These are phyloP conservation scores for Pemphredon lugubris DNA, from an alignment of 2,888 invertebrate genomes.

Conservation along the genomic window DNA sequence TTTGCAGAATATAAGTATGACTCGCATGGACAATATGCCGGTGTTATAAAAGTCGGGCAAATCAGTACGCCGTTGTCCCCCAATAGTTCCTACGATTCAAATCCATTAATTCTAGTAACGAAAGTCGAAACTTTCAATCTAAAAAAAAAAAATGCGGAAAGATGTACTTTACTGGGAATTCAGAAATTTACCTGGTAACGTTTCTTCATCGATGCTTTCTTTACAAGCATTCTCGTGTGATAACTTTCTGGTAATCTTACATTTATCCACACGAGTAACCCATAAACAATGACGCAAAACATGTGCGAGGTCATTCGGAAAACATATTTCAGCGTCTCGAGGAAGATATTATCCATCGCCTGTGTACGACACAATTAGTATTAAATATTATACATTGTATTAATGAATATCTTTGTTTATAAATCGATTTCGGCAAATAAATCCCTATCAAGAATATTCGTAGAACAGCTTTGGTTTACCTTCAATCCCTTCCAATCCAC, in stretches of 20 bases:
- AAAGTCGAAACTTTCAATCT: too few relatives aligned
- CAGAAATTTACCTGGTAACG: conserved; percentile 83
- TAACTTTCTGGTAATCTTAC: conserved; percentile 83
- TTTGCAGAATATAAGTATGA: conserved; percentile 87
- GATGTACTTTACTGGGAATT: background rate
- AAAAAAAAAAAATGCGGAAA: too few relatives aligned
- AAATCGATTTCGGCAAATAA: too few relatives aligned
- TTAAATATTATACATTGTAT: background rate
- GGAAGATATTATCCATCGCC: conserved; percentile 84
- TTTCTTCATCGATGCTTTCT: conserved; percentile 84
- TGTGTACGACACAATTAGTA: conserved; percentile 75
- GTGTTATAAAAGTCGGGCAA: conserved; percentile 86
- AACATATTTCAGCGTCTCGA: conserved; percentile 85
- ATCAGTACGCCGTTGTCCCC: conserved; percentile 87
- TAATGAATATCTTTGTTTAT: background rate
- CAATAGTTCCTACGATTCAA: conserved; percentile 84
- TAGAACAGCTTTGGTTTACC: too few relatives aligned
- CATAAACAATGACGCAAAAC: conserved; percentile 85
- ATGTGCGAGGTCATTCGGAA: conserved; percentile 86
- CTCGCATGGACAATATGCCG: conserved; percentile 87
- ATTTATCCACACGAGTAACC: conserved; percentile 84
- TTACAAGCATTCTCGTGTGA: conserved; percentile 82
- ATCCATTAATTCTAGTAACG: background rate
- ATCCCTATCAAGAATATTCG: too few relatives aligned
- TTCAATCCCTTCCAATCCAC: too few relatives aligned